phyloP scores from a whole-genome alignment of 2,113 vertebrate genomes.

The Stictonetta naevosa region DNA sequence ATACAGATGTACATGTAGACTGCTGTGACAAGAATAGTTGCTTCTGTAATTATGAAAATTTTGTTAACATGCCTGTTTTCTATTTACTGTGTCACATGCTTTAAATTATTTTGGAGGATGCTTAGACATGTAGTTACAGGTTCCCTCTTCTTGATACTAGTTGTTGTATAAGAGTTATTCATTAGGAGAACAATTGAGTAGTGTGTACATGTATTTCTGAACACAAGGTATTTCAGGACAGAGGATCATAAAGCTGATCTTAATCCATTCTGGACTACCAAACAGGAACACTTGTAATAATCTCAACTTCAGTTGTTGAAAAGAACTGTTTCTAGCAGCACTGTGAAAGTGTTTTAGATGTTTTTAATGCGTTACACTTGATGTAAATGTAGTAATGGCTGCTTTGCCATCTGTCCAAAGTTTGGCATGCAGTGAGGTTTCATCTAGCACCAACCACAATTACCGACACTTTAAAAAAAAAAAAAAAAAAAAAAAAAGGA shows the following conservation, averaged over 20 bases:
- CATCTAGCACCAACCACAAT: background rate
- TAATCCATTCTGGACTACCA: background rate
- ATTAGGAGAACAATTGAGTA: background rate
- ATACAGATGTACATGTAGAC: background rate
- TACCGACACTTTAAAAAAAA: background rate
- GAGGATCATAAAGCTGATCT: background rate
- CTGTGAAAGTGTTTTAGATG: background rate
- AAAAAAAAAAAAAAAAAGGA: background rate
- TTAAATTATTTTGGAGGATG: background rate
- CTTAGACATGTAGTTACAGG: background rate
- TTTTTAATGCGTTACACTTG: background rate
- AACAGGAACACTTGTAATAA: background rate
- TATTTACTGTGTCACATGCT: background rate
- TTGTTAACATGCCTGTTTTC: background rate
- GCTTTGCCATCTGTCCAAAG: background rate
- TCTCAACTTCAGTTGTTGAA: background rate
- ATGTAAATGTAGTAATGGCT: constrained; percentile 7
- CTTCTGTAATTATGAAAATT: background rate
- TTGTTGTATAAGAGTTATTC: background rate
- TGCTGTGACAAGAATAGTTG: background rate
- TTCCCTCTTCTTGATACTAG: background rate
- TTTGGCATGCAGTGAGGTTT: background rate
- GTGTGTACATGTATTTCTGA: background rate
- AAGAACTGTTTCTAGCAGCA: background rate
- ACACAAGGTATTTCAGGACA: background rate